Conservation (phyloP, 2,113 vertebrate genomes). For the Labeo rohita region DNA sequence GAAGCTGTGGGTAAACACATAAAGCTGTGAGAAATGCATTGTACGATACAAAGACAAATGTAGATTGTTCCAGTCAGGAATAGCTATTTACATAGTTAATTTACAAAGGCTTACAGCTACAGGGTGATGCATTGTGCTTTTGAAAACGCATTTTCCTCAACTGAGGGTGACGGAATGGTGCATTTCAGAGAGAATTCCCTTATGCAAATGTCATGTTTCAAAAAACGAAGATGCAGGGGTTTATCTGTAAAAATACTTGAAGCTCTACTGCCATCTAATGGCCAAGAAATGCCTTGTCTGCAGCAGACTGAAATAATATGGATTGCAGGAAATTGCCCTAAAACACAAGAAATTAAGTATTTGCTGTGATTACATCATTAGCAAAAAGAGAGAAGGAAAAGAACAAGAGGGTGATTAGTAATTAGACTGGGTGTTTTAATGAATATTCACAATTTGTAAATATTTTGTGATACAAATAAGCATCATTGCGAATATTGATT, state of each 20-base stretch:
- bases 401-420: slow-evolving; percentile 15
- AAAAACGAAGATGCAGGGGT: slow-evolving; percentile 59
- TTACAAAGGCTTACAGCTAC: slow-evolving; percentile 67
- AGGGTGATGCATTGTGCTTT: slow-evolving; percentile 66
- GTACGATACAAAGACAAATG: slow-evolving; percentile 60
- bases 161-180: slow-evolving; percentile 59
- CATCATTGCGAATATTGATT: background rate
- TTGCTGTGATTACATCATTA: slow-evolving; percentile 9
- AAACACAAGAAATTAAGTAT: background rate
- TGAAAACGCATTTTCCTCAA: slow-evolving; percentile 58
- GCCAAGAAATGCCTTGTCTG: slow-evolving; percentile 9
- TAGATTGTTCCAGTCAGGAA: slow-evolving; percentile 68
- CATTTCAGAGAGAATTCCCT: slow-evolving; percentile 66
- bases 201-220: slow-evolving; percentile 76
- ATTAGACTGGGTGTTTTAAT: background rate
- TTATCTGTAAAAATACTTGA: slow-evolving; percentile 44
- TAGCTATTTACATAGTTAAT: slow-evolving; percentile 74
- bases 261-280: slow-evolving; percentile 76
- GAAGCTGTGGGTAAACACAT: background rate
- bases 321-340: background rate
- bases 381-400: slow-evolving; percentile 9
- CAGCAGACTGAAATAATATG: background rate
- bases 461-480: background rate
- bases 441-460: background rate
- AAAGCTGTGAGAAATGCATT: slow-evolving; percentile 11